Evolutionary conservation across 2,888 invertebrate genomes (phyloP).

Genomic region (Julus scanicus): DNA sequence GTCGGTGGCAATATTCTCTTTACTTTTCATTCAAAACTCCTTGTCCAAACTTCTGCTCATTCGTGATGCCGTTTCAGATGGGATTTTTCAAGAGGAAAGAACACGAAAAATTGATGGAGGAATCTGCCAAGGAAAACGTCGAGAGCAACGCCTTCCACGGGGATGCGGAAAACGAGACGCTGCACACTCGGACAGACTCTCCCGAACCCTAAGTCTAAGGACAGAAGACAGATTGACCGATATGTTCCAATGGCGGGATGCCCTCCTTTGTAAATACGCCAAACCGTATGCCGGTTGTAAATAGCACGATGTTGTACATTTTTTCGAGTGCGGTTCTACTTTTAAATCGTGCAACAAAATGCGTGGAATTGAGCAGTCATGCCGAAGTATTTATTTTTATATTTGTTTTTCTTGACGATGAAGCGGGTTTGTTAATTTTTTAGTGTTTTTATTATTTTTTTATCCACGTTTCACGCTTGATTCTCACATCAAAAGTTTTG

Average conservation of each 20-base stretch:
- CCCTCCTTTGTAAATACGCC: not conserved
- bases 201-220: not conserved
- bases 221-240: not conserved
- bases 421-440: not conserved
- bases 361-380: not conserved
- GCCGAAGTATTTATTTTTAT: not conserved
- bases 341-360: not conserved
- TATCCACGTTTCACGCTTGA: not conserved
- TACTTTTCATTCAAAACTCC: not conserved
- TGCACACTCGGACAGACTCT: not conserved
- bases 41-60: not conserved
- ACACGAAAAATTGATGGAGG: constrained; percentile 44
- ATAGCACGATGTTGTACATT: not conserved
- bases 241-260: not conserved
- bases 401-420: not conserved
- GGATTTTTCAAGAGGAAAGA: constrained; percentile 55
- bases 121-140: constrained; percentile 27
- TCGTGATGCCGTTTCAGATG: constrained; percentile 12
- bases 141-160: not conserved
- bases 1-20: constrained; percentile 1
- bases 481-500: too few species aligned
- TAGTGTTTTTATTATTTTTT: not conserved
- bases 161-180: not conserved
- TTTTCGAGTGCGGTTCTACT: not conserved
- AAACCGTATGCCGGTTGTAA: not conserved